These are phyloP conservation scores for Arrhopalites spinosus DNA, from an alignment of 2,888 invertebrate genomes.

Conservation along the genomic window DNA sequence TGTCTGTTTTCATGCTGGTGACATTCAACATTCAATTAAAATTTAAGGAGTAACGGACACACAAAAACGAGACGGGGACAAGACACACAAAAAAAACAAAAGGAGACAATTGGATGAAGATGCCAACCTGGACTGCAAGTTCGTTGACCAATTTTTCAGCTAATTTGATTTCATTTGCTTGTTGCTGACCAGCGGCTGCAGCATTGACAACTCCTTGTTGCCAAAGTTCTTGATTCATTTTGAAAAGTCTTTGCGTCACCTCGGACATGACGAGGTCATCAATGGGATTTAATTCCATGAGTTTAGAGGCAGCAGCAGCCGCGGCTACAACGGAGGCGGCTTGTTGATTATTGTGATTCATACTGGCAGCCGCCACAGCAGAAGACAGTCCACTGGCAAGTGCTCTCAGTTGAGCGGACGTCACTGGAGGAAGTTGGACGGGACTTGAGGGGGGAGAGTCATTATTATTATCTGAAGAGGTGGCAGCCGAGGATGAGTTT, in stretches of 20 bases:
- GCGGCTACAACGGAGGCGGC: slow-evolving; percentile 47
- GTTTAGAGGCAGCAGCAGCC: slow-evolving; percentile 52
- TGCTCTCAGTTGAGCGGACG: slow-evolving; percentile 48
- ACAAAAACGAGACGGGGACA: background rate
- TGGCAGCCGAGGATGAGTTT: slow-evolving; percentile 19
- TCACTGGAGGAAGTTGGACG: slow-evolving; percentile 18
- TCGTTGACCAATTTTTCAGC: slow-evolving; percentile 57
- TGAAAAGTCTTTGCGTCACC: slow-evolving; percentile 54
- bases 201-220: slow-evolving; percentile 54
- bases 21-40: slow-evolving; percentile 8
- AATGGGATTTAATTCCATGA: slow-evolving; percentile 48
- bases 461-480: slow-evolving; percentile 5
- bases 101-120: background rate
- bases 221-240: slow-evolving; percentile 57
- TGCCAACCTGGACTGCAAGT: slow-evolving; percentile 55
- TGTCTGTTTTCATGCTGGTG: no score
- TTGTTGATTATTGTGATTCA: slow-evolving; percentile 21
- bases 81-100: background rate
- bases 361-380: slow-evolving; percentile 47
- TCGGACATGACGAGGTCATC: slow-evolving; percentile 55
- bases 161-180: slow-evolving; percentile 55
- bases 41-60: background rate
- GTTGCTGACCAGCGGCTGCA: slow-evolving; percentile 50
- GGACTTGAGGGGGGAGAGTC: slow-evolving; percentile 46
- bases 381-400: slow-evolving; percentile 50